phyloP scores from a whole-genome alignment of 2,797 vertebrate genomes.

The Aldrovandia affinis region DNA sequence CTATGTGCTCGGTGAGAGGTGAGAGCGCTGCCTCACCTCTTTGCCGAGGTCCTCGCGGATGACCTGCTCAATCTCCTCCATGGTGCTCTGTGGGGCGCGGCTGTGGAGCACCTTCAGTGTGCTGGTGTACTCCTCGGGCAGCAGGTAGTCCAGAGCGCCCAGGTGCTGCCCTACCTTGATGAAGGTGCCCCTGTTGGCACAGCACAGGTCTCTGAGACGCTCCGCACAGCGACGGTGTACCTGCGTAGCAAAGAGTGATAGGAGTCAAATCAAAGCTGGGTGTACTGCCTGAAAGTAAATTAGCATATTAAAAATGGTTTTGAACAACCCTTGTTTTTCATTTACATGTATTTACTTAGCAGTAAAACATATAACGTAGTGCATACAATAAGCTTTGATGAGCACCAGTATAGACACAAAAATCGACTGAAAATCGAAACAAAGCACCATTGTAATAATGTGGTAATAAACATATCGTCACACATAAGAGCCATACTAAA shows the following conservation, averaged over 20 bases:
- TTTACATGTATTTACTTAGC: background rate
- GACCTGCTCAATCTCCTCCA: slow-evolving; percentile 87
- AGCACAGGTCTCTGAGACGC: slow-evolving; percentile 89
- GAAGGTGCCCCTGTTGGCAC: slow-evolving; percentile 93
- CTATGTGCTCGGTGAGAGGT: background rate
- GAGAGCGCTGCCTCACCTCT: slow-evolving; percentile 73
- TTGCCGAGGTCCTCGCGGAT: slow-evolving; percentile 91
- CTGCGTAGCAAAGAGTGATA: slow-evolving; percentile 57
- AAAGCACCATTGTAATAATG: background rate
- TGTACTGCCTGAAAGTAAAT: background rate
- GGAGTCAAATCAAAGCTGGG: slow-evolving; percentile 3
- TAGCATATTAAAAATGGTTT: background rate
- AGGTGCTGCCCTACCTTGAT: slow-evolving; percentile 98
- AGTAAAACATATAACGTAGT: background rate
- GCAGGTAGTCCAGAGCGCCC: slow-evolving; percentile 91
- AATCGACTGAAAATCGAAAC: background rate
- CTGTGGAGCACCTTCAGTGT: slow-evolving; percentile 93
- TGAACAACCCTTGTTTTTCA: background rate
- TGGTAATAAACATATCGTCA: background rate
- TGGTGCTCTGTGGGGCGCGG: slow-evolving; percentile 87
- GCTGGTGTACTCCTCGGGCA: slow-evolving; percentile 92
- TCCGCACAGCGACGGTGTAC: slow-evolving; percentile 90
- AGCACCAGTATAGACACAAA: background rate
- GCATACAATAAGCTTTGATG: background rate
- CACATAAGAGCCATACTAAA: background rate